These are phyloP conservation scores for Ylistrum balloti DNA, from an alignment of 1,140 invertebrate species.

Conservation along the genomic window DNA sequence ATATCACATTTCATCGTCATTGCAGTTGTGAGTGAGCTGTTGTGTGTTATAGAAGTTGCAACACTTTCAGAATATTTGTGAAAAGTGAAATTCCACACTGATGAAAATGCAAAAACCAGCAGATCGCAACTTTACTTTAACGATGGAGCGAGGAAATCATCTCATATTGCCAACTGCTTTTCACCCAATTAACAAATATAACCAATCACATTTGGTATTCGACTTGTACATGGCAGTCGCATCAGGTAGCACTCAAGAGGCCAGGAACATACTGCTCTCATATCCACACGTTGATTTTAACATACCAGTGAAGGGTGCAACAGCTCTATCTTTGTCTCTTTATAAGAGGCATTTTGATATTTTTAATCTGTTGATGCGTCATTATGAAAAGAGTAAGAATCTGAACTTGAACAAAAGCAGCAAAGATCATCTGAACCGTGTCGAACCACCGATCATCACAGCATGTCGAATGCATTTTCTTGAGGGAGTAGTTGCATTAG, in stretches of 20 bases:
- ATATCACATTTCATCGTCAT: constrained; percentile 2
- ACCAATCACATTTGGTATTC: constrained; percentile 76
- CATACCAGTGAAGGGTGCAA: constrained; percentile 76
- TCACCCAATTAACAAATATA: constrained; percentile 76
- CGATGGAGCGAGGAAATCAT: constrained; percentile 15
- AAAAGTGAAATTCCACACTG: not conserved
- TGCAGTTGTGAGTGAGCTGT: not conserved
- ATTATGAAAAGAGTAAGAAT: constrained; percentile 74
- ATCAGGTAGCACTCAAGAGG: constrained; percentile 65
- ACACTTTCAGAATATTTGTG: not conserved
- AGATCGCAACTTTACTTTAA: not conserved
- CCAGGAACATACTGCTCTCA: constrained; percentile 74
- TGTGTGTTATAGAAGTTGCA: not conserved
- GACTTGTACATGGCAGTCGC: constrained; percentile 76
- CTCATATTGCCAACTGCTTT: constrained; percentile 70
- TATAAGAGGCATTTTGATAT: constrained; percentile 78
- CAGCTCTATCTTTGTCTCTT: constrained; percentile 75
- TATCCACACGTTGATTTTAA: constrained; percentile 79
- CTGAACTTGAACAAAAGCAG: constrained; percentile 78
- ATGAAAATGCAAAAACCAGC: not conserved
- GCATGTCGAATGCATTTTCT: constrained; percentile 78
- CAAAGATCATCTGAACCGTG: constrained; percentile 75
- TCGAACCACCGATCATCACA: constrained; percentile 80
- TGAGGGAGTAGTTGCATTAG: constrained; percentile 75
- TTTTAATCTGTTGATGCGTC: constrained; percentile 76